Evolutionary conservation across 1,140 invertebrate genomes (phyloP), one percentile per base, ranked within the genome.

Genomic region (Drepana arcuata): DNA sequence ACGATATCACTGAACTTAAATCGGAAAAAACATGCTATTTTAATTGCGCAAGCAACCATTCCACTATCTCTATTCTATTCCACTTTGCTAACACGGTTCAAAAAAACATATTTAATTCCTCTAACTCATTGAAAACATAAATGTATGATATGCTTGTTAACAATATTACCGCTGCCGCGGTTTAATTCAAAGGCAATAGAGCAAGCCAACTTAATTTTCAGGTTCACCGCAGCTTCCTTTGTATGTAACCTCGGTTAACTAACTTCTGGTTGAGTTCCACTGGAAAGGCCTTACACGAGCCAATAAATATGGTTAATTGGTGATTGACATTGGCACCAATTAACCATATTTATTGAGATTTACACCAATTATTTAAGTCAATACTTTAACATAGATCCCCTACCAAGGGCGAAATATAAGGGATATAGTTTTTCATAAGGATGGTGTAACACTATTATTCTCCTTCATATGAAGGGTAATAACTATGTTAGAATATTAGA

Each of bases 141-240:
- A 26, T 2, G 6, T 26, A 3, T 7, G 32, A 32, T 36, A 15
- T 31, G 32, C 27, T 29, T 4, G 24, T 4, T 10, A 26, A 35
- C 34, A 36, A 34, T 42, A 36, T 42, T 33, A 42, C 27, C 21
- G 32, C 16, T 23, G 41, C 44, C 43, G 51, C 52, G 58, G 60
- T 55, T 66, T 70, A 72, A 74, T 72, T 67, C 58, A 53, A 64
- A 62, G 57, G 73, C 70, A 78, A 74, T 71, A 73, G 70, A 72
- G 68, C 68, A 64, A 46, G 51, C 58, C 60, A 70, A 78, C 66
- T 73, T 78, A 74, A 78, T 78, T 74, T 78, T 78, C 73, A 69
- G 64, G 66, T 52, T 72, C 63, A 63, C 68, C 63, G 64, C 68
- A 67, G 64, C 42, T 61, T 69, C 70, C 70, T 78, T 70, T 73